A percentile compares a stretch with the other conserved stretches of the same genome.
phyloP scores from a whole-genome alignment of 1,140 invertebrate species.

The Samia ricini region DNA sequence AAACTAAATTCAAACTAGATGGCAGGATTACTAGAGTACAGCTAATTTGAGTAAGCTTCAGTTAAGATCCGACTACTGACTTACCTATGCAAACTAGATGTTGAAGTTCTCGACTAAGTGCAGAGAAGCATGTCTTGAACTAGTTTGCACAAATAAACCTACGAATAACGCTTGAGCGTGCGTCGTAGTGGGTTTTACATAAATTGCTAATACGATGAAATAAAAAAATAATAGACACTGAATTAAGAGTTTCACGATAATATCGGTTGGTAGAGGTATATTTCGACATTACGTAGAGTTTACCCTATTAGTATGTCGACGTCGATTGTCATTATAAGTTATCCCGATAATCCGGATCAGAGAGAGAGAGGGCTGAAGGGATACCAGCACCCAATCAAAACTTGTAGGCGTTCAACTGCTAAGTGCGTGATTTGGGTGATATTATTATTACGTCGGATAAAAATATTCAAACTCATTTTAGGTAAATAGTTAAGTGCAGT shows the following conservation, averaged over 20 bases:
- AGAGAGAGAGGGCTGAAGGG: conserved; percentile 21
- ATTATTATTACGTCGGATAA: neutral
- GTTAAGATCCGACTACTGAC: neutral
- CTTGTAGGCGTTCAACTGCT: conserved; percentile 23
- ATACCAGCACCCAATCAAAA: conserved; percentile 42
- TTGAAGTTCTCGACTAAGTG: neutral
- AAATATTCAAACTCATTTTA: neutral
- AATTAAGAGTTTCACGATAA: neutral
- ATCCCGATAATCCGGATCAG: conserved; percentile 38
- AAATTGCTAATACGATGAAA: too few relatives aligned
- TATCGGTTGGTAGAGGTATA: neutral
- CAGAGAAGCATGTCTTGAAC: neutral
- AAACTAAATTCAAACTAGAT: too few relatives aligned
- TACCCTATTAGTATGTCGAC: conserved; percentile 22
- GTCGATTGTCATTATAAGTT: conserved; percentile 45
- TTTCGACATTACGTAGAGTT: neutral
- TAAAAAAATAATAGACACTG: neutral
- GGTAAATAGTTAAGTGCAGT: neutral
- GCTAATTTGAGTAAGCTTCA: neutral
- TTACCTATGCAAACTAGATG: neutral
- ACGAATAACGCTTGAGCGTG: neutral
- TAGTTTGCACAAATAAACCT: neutral
- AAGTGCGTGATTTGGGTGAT: neutral
- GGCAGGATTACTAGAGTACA: neutral
- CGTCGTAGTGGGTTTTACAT: too few relatives aligned